Evolutionary conservation across 2,888 invertebrate genomes (phyloP).

Genomic region (Nasonovia ribisnigri): DNA sequence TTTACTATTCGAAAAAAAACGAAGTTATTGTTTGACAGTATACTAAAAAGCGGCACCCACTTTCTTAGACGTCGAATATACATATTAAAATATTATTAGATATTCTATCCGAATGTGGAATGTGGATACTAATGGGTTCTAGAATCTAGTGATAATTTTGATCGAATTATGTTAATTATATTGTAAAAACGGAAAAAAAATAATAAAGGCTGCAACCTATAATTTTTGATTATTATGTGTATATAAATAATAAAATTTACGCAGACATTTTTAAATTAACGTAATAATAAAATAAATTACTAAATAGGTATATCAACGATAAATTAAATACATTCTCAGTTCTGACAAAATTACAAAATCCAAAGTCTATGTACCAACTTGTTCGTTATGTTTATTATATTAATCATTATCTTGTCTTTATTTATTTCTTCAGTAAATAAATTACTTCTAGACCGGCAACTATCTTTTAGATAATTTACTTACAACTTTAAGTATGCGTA

Average conservation of each 20-base stretch:
- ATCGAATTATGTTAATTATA: too few relatives aligned
- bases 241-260: not conserved
- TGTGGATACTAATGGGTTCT: not conserved
- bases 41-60: not conserved
- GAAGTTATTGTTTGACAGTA: not conserved
- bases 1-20: not conserved
- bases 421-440: not conserved
- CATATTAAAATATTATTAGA: too few relatives aligned
- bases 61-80: not conserved
- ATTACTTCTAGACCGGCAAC: not conserved
- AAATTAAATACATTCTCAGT: not conserved
- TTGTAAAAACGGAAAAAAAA: not conserved
- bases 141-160: not conserved
- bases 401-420: not conserved
- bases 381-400: not conserved
- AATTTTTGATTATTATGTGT: not conserved
- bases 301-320: not conserved
- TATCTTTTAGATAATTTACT: constrained; percentile 5
- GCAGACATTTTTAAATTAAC: not conserved
- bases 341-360: not conserved
- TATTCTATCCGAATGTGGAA: not conserved
- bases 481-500: not conserved
- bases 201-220: not conserved
- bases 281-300: not conserved
- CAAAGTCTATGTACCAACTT: not conserved